A percentile compares a stretch with the other conserved stretches of the same genome.
phyloP scores from a whole-genome alignment of 2,888 invertebrate species.

The Lasioglossum oenotherae region DNA sequence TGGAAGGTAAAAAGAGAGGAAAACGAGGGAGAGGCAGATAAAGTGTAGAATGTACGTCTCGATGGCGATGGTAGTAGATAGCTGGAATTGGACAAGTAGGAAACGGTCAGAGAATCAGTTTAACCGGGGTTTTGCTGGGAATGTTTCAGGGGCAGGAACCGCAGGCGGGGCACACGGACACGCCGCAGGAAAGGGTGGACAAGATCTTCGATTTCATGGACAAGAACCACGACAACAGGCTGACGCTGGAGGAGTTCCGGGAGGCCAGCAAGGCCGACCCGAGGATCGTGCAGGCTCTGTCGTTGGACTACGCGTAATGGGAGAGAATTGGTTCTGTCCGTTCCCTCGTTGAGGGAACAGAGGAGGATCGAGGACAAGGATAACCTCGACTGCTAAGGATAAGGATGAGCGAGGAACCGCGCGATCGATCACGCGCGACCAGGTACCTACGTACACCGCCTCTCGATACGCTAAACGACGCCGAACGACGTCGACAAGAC shows the following conservation, averaged over 20 bases:
- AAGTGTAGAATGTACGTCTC: not conserved
- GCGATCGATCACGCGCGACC: not conserved
- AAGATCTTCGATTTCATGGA: slow-evolving; percentile 99
- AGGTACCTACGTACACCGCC: slow-evolving; percentile 3
- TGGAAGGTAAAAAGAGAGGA: not conserved
- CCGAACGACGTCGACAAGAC: not conserved
- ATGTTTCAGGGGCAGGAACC: slow-evolving; percentile 93
- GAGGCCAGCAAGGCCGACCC: slow-evolving; percentile 99
- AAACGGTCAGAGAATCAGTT: not conserved
- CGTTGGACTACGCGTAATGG: slow-evolving; percentile 90
- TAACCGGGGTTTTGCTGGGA: not conserved
- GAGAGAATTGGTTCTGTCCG: slow-evolving; percentile 9
- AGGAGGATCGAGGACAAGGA: slow-evolving; percentile 1
- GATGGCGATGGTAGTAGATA: not conserved
- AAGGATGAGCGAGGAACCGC: not conserved
- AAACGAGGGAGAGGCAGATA: not conserved
- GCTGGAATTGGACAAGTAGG: not conserved
- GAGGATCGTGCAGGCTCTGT: slow-evolving; percentile 97
- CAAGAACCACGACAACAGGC: slow-evolving; percentile 98
- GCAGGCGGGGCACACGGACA: slow-evolving; percentile 95
- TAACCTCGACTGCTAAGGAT: not conserved
- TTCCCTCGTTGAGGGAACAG: slow-evolving; percentile 30
- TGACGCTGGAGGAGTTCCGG: slow-evolving; percentile 97
- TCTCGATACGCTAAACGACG: not conserved
- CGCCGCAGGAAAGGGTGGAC: slow-evolving; percentile 97